Base-by-base conservation (phyloP, 2,888 invertebrate species). In the Lapara coniferarum region DNA sequence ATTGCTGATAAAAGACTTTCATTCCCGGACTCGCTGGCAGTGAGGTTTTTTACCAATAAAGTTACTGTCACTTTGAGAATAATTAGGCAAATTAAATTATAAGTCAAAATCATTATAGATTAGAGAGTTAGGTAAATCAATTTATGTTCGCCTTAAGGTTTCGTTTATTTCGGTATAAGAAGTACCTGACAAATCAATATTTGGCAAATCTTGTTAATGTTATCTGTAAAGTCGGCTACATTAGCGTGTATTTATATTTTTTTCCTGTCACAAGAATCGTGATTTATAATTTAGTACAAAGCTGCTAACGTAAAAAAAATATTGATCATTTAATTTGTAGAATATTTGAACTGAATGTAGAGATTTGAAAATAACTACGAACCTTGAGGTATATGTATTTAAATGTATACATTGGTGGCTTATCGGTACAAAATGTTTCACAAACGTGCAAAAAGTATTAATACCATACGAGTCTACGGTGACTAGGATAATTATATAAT, bases 181-280 rank as follows among this genome's bases (percentile, higher is more conserved):
- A 37, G 8, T 37, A 37, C 8, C 37, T 19, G 30, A 56, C 25
- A 2, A 25, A 25, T 2, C 16, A n/a, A 16, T 6, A 59, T 16
- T 46, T 59, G 46, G 59, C 5, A 12, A 5, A 16, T 12, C 19
- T 63, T 69, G 59, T 25, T 59, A 52, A 59, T 68, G 30, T 10
- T 51, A 59, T 44, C n/a, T 30, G 30, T 10, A 44, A 69, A 16
- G n/a, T 71, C 16, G 55, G 25, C 53, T 16, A n/a, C 66, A 67
- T 70, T 66, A 13, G 53, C 66, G 70, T 72, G 72, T 73, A 74
- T 56, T 69, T 25, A 58, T 69, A 55, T 66, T 30, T 63, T 44
- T n/a, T 13, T 58, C 51, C 72, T 72, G 75, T 80, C 74, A 72
- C 68, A 63, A 16, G 52, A 74, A 68, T 78, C 80, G 82, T 81